These are phyloP conservation scores for Phalacrocorax pelagicus DNA, from an alignment of 2,113 vertebrate species.

Conservation along the genomic window DNA sequence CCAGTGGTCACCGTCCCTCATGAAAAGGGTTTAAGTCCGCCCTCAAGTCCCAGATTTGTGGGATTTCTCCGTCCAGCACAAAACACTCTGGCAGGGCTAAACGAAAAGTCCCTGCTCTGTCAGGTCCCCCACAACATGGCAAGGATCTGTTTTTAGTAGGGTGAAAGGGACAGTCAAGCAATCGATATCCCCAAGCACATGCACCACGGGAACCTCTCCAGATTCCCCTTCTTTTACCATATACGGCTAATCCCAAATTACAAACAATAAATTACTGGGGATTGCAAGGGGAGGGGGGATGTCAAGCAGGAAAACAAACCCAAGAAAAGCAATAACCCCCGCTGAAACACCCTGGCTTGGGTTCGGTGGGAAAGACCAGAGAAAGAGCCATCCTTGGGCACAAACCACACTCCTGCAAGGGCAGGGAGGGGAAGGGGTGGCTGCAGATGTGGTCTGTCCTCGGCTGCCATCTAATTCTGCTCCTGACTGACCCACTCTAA, in stretches of 20 bases:
- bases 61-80: not conserved
- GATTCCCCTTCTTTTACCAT: constrained; percentile 40
- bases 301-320: not conserved
- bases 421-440: not conserved
- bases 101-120: not conserved
- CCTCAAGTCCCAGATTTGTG: not conserved
- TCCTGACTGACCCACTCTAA: not conserved
- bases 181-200: not conserved
- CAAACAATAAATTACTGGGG: constrained; percentile 48
- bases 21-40: not conserved
- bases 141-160: not conserved
- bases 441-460: not conserved
- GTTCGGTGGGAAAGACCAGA: constrained; percentile 2
- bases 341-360: not conserved
- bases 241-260: constrained; percentile 14
- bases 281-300: not conserved
- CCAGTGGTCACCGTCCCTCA: not conserved
- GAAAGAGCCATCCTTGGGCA: not conserved
- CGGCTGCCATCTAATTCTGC: not conserved
- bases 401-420: not conserved
- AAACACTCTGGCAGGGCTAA: not conserved
- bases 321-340: not conserved
- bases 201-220: constrained; percentile 13
- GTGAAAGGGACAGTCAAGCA: constrained; percentile 22
- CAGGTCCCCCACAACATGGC: rapidly evolving